phyloP scores from a whole-genome alignment of 2,113 vertebrate species.

The Spea bombifrons region DNA sequence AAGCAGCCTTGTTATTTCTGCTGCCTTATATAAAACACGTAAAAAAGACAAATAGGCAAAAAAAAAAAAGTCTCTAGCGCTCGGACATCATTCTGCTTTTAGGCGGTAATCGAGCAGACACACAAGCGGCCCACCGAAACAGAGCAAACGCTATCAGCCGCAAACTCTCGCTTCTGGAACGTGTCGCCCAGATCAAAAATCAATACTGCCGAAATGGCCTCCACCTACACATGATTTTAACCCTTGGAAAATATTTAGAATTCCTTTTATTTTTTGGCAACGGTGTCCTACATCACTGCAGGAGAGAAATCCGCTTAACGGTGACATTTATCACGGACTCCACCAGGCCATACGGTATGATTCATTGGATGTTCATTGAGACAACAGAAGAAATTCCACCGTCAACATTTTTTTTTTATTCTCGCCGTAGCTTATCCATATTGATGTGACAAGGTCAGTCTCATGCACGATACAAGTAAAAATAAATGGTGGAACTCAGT shows the following conservation, averaged over 20 bases:
- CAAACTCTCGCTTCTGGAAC: conserved; percentile 56
- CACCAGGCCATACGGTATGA: background rate
- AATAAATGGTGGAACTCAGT: too few species aligned
- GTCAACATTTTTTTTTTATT: background rate
- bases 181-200: conserved; percentile 70
- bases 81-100: conserved; percentile 24
- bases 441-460: too few species aligned
- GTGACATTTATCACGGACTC: background rate
- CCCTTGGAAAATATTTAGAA: conserved; percentile 41
- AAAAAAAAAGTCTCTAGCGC: background rate
- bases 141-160: conserved; percentile 61
- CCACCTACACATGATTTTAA: conserved; percentile 56
- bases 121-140: conserved; percentile 48
- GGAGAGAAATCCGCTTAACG: background rate
- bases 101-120: conserved; percentile 41
- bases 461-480: too few species aligned
- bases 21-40: background rate
- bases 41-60: background rate
- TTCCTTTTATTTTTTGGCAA: background rate
- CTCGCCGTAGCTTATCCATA: too few species aligned
- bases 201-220: conserved; percentile 71
- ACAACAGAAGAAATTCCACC: background rate
- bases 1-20: background rate
- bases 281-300: background rate
- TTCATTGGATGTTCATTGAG: background rate